These are phyloP conservation scores for Anagyrus pseudococci DNA, from an alignment of 2,888 invertebrate genomes.

Conservation along the genomic window DNA sequence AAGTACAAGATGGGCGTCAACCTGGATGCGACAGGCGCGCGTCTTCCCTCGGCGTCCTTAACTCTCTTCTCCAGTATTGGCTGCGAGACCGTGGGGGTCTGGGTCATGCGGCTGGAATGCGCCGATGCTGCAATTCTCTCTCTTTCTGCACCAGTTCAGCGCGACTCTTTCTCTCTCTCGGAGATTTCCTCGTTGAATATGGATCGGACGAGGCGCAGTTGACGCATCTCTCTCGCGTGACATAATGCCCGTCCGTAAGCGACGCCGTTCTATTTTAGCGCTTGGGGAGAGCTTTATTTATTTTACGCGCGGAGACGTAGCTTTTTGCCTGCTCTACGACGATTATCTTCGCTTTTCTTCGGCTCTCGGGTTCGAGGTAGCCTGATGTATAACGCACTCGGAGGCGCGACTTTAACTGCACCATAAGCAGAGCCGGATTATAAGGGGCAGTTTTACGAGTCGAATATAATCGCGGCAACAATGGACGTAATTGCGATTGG, in stretches of 20 bases:
- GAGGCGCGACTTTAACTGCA: too few relatives aligned
- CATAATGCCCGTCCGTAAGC: background rate
- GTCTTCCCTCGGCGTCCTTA: too few relatives aligned
- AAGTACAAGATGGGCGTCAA: background rate
- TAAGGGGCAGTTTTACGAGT: too few relatives aligned
- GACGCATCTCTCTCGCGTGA: slow-evolving; percentile 5
- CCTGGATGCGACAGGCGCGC: background rate
- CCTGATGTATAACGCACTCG: too few relatives aligned
- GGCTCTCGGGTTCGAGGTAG: too few relatives aligned
- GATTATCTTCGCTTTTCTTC: too few relatives aligned
- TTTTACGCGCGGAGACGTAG: background rate
- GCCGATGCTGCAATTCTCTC: slow-evolving; percentile 18
- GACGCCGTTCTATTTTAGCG: slow-evolving; percentile 19
- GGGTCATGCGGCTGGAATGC: slow-evolving; percentile 28
- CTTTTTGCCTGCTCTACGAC: too few relatives aligned
- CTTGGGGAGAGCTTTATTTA: background rate
- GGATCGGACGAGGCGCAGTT: slow-evolving; percentile 9
- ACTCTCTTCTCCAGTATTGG: too few relatives aligned
- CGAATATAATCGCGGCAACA: too few relatives aligned
- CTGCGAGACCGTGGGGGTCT: slow-evolving; percentile 10
- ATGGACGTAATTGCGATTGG: too few relatives aligned
- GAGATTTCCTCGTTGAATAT: slow-evolving; percentile 32
- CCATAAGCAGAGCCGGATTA: too few relatives aligned
- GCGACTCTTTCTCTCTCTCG: slow-evolving; percentile 8
- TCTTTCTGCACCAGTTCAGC: slow-evolving; percentile 18